Evolutionary conservation across 2,113 vertebrate genomes (phyloP).

Genomic region (Pluvianellus socialis): DNA sequence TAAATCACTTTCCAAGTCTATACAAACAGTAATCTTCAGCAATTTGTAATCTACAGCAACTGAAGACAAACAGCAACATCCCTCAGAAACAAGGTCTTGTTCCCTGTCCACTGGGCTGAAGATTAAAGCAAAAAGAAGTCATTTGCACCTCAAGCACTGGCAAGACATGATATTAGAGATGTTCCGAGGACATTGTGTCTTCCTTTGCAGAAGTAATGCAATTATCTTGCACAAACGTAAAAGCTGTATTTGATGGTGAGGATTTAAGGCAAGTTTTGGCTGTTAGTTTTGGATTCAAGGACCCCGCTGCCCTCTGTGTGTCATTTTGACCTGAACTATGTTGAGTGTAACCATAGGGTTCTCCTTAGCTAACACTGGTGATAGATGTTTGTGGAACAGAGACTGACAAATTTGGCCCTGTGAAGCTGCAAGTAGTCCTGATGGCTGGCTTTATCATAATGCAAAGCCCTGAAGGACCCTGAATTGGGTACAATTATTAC

Average conservation of each 20-base stretch:
- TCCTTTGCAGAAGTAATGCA: neutral
- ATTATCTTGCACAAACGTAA: neutral
- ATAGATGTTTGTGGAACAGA: neutral
- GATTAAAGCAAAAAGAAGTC: neutral
- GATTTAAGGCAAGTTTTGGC: neutral
- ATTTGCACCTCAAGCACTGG: neutral
- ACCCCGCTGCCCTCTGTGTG: neutral
- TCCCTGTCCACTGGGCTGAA: neutral
- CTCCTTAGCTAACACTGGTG: neutral
- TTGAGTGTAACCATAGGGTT: neutral
- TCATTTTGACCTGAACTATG: neutral
- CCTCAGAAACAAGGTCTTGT: neutral
- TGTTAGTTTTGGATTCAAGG: neutral
- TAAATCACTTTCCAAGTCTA: neutral
- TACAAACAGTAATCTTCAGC: neutral
- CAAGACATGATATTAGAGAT: neutral
- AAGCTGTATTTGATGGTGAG: neutral
- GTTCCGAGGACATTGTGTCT: neutral
- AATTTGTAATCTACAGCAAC: neutral
- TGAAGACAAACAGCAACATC: neutral
- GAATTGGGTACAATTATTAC: neutral
- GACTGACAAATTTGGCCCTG: neutral
- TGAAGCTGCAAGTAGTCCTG: neutral
- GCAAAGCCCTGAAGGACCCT: neutral
- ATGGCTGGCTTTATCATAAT: neutral